Conservation (phyloP, 1,140 invertebrate species). For the Zaprionus gabonicus region DNA sequence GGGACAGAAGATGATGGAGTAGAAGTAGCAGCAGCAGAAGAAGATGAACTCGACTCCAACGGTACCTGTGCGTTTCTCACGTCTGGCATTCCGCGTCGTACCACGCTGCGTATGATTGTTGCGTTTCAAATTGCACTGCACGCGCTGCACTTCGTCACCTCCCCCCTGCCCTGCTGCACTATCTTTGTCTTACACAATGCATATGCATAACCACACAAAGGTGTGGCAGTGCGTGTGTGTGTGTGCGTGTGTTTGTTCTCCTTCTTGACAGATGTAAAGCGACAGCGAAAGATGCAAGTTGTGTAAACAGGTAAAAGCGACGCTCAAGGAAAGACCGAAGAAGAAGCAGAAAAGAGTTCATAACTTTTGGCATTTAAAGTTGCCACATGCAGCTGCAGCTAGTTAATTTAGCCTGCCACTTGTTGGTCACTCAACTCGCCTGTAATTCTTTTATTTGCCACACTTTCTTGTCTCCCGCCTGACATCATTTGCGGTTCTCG, state of each 20-base stretch:
- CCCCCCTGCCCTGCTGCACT: background rate
- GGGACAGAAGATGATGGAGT: background rate
- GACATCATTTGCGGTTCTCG: slow-evolving; percentile 42
- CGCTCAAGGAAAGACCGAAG: slow-evolving; percentile 2
- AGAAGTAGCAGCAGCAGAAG: background rate
- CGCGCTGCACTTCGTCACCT: background rate
- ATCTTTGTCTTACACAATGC: background rate
- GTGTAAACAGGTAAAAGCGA: slow-evolving; percentile 30
- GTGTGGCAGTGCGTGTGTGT: background rate
- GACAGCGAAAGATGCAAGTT: slow-evolving; percentile 38
- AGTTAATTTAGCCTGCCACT: slow-evolving; percentile 46
- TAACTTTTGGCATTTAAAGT: background rate
- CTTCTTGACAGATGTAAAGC: slow-evolving; percentile 39
- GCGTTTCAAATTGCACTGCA: slow-evolving; percentile 37
- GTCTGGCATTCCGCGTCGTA: background rate
- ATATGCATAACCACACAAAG: background rate
- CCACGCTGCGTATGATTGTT: slow-evolving; percentile 44
- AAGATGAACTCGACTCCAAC: slow-evolving; percentile 7
- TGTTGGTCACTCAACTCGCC: slow-evolving; percentile 45
- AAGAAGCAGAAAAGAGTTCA: background rate
- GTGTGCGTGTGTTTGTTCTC: slow-evolving; percentile 8
- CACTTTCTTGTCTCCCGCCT: slow-evolving; percentile 9
- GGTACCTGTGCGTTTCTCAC: background rate
- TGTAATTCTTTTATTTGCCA: slow-evolving; percentile 19
- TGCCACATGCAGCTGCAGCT: slow-evolving; percentile 4